Conservation (phyloP, 2,888 invertebrate genomes). For the Phalera bucephala region DNA sequence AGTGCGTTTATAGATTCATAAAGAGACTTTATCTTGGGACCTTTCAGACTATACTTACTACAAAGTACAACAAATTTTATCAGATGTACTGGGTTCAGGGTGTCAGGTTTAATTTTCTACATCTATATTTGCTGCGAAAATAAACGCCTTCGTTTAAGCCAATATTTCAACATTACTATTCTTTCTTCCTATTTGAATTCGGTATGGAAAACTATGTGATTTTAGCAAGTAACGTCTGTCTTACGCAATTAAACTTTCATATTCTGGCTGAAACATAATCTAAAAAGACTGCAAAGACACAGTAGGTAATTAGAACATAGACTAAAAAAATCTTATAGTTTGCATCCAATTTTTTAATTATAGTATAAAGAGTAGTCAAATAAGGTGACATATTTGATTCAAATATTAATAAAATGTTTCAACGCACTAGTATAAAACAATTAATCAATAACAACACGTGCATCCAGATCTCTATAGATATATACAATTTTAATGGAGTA, state of each 20-base stretch:
- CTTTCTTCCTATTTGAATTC: too few species aligned
- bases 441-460: too few species aligned
- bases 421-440: too few species aligned
- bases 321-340: too few species aligned
- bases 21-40: constrained; percentile 34
- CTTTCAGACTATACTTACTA: constrained; percentile 20
- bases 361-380: too few species aligned
- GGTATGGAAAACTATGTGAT: background rate
- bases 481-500: constrained; percentile 50
- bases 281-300: constrained; percentile 8
- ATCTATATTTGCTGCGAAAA: constrained; percentile 2
- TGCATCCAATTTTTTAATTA: too few species aligned
- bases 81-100: constrained; percentile 6
- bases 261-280: background rate
- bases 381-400: too few species aligned
- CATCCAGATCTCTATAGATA: constrained; percentile 14
- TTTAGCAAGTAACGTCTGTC: background rate
- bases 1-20: constrained; percentile 41
- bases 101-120: background rate
- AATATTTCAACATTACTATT: background rate
- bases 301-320: too few species aligned
- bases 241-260: background rate
- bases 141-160: background rate
- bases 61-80: constrained; percentile 10
- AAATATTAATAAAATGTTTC: too few species aligned